Base-by-base conservation (phyloP, 2,888 invertebrate species). In the Trissolcus brochymenae region DNA sequence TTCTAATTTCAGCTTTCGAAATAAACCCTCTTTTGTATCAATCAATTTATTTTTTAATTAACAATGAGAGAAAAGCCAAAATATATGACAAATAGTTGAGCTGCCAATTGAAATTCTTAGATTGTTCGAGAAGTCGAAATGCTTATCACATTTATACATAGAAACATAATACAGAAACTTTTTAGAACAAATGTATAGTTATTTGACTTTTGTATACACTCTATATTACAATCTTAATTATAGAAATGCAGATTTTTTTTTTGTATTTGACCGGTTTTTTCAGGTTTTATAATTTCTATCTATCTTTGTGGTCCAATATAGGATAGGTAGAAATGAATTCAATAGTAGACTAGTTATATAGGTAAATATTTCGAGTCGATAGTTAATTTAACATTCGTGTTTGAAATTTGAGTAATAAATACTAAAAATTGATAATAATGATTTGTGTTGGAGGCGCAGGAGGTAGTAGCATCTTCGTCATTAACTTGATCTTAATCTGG, bases 321-420 rank as follows among this genome's bases (percentile, higher is more conserved):
- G 78, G 73, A 78, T 80, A 80, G 75, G 67, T 76, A 76, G 74
- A 54, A 74, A 73, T 74, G 68, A 51, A 80, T 73, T 56, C 72
- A 74, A 71, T 78, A 74, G 80, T 80, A 80, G 72, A 79, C 76
- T 81, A 81, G 80, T 80, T 68, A 59, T 81, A 78, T 79, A 35
- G 9, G 81, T 82, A 75, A 77, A 78, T 77, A 80, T 77, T 80
- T 79, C 54, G 79, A 83, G 60, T 84, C 81, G 68, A 84, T 84
- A 83, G 84, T 82, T 78, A 79, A 73, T 71, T 35, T 35, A 35
- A 79, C 64, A 75, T 71, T 60, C 73, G 71, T 76, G 59, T 78
- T 79, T 73, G 67, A 76, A 64, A 61, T 77, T 75, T 77, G 67
- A 73, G 73, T 77, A 73, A 77, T 74, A 66, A 9, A 76, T 76